These are phyloP conservation scores for Coenonympha glycerion DNA, from an alignment of 2,888 invertebrate genomes.

Conservation along the genomic window DNA sequence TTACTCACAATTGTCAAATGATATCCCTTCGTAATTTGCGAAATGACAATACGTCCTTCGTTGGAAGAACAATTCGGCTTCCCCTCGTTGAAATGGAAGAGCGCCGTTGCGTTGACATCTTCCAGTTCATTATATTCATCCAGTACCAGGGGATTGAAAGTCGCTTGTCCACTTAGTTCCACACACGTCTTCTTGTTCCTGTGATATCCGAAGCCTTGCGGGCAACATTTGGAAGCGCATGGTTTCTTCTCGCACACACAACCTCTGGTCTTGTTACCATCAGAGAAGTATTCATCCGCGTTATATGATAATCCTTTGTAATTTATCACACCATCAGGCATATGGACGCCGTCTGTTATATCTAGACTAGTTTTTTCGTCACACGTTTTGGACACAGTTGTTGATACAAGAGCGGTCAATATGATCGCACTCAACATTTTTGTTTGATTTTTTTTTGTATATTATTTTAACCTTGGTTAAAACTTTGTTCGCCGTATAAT, in stretches of 20 bases:
- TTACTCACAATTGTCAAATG: slow-evolving; percentile 19
- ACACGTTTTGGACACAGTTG: slow-evolving; percentile 33
- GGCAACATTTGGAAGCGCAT: slow-evolving; percentile 54
- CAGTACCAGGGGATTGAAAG: slow-evolving; percentile 46
- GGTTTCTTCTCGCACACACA: slow-evolving; percentile 42
- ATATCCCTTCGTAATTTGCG: background rate
- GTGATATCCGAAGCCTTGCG: slow-evolving; percentile 39
- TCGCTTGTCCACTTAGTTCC: slow-evolving; percentile 18
- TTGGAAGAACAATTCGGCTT: slow-evolving; percentile 39
- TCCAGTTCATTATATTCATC: slow-evolving; percentile 31
- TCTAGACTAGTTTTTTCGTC: slow-evolving; percentile 35
- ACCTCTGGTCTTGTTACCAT: slow-evolving; percentile 34
- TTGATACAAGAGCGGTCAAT: slow-evolving; percentile 30
- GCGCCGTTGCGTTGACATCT: slow-evolving; percentile 33
- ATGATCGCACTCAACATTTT: slow-evolving; percentile 26
- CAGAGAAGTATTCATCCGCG: slow-evolving; percentile 39
- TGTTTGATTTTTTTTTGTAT: slow-evolving; percentile 27
- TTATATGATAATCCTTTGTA: slow-evolving; percentile 37
- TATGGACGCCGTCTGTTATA: slow-evolving; percentile 38
- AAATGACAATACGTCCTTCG: slow-evolving; percentile 28
- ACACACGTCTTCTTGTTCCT: slow-evolving; percentile 35
- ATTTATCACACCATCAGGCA: slow-evolving; percentile 34
- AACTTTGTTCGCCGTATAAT: background rate
- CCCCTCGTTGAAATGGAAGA: slow-evolving; percentile 42
- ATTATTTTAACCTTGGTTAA: background rate